phyloP scores from a whole-genome alignment of 2,797 vertebrate genomes.

The Mycteria americana region DNA sequence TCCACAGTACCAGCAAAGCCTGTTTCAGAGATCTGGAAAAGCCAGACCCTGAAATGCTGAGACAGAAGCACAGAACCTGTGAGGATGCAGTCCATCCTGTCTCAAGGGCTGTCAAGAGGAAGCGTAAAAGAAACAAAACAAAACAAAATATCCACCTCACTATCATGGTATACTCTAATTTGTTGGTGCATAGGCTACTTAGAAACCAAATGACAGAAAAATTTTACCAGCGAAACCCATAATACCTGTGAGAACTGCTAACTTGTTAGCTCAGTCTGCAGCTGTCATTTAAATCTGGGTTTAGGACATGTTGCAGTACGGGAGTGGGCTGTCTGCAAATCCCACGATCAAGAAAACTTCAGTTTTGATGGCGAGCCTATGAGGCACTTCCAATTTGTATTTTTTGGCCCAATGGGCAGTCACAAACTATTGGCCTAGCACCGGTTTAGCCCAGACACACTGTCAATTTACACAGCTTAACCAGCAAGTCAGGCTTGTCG shows the following conservation, averaged over 20 bases:
- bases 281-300: constrained; percentile 21
- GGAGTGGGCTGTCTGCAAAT: background rate
- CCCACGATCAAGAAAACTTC: background rate
- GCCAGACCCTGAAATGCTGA: background rate
- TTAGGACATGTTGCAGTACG: background rate
- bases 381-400: constrained; percentile 58
- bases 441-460: constrained; percentile 75
- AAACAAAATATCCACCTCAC: background rate
- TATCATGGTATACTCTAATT: background rate
- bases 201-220: background rate
- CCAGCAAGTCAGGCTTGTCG: constrained; percentile 79
- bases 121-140: background rate
- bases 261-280: constrained; percentile 1
- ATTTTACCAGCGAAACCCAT: background rate
- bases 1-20: background rate
- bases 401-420: constrained; percentile 71
- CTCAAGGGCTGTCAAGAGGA: background rate
- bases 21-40: constrained; percentile 1
- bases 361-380: constrained; percentile 1
- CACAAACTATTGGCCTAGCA: constrained; percentile 77
- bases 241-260: background rate
- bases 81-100: background rate
- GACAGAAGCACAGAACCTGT: background rate
- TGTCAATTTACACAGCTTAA: constrained; percentile 80
- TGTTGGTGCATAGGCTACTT: background rate